Conservation (phyloP, 2,113 vertebrate genomes). For the Brachypodius melanocephalos region DNA sequence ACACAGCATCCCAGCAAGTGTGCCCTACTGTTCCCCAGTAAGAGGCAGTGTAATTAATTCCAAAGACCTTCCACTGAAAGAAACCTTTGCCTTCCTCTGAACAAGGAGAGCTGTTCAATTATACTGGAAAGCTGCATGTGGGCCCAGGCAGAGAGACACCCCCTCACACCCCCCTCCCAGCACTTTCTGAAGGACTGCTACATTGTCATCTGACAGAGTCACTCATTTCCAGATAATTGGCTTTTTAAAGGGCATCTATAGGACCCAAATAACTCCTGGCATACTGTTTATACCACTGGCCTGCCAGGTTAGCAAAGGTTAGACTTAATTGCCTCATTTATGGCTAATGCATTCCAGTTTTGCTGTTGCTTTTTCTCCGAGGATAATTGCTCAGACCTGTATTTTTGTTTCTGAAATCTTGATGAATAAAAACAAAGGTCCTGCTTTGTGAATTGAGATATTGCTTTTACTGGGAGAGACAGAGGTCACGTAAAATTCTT, state of each 20-base stretch:
- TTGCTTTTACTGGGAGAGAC: not conserved
- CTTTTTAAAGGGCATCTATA: constrained; percentile 68
- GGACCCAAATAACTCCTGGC: constrained; percentile 68
- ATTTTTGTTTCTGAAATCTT: constrained; percentile 55
- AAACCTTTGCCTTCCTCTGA: constrained; percentile 35
- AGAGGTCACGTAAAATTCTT: not conserved
- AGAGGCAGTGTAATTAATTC: constrained; percentile 20
- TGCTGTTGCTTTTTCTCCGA: constrained; percentile 34
- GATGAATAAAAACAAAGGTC: constrained; percentile 47
- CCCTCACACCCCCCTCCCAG: not conserved
- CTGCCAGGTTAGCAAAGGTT: constrained; percentile 58
- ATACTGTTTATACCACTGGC: constrained; percentile 51
- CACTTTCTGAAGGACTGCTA: constrained; percentile 26
- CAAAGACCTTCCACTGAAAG: constrained; percentile 14
- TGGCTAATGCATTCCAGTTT: constrained; percentile 70
- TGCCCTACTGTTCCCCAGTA: not conserved
- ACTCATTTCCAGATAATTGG: constrained; percentile 72
- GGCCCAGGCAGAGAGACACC: not conserved
- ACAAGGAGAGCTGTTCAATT: constrained; percentile 53
- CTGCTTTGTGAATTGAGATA: not conserved
- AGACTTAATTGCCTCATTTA: constrained; percentile 75
- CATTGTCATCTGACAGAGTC: constrained; percentile 65
- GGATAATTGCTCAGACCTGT: constrained; percentile 59
- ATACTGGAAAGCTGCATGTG: constrained; percentile 40
- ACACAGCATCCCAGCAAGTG: constrained; percentile 4